phyloP scores from a whole-genome alignment of 1,140 invertebrate genomes.

The Dreissena rostriformis region DNA sequence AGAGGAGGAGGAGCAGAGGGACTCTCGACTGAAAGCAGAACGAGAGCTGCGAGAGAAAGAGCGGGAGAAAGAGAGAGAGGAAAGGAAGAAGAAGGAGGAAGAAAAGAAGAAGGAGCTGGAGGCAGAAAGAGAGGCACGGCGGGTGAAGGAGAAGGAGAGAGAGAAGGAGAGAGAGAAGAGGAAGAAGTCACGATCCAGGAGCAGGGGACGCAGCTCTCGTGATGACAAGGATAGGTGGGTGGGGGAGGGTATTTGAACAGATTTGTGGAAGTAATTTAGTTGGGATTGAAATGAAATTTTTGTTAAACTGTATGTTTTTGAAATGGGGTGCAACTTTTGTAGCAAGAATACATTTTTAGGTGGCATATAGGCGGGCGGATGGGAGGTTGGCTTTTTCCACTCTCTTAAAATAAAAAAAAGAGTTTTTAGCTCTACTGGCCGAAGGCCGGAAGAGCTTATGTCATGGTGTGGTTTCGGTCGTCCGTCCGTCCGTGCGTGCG shows the following conservation, averaged over 20 bases:
- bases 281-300: not conserved
- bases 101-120: constrained; percentile 65
- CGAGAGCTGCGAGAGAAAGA: constrained; percentile 75
- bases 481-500: too few species aligned
- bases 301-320: not conserved
- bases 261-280: not conserved
- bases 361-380: not conserved
- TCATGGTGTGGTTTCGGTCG: too few species aligned
- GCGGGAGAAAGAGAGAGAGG: constrained; percentile 81
- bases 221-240: constrained; percentile 58
- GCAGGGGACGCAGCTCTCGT: constrained; percentile 65
- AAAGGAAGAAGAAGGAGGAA: constrained; percentile 58
- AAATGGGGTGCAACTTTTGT: not conserved
- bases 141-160: constrained; percentile 59
- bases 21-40: constrained; percentile 74
- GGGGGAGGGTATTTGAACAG: not conserved
- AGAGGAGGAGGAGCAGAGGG: constrained; percentile 71
- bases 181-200: constrained; percentile 46
- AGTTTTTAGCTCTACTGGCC: too few species aligned
- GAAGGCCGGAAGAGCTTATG: too few species aligned
- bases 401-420: too few species aligned
- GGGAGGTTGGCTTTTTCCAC: too few species aligned
- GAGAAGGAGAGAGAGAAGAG: constrained; percentile 56
- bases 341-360: not conserved
- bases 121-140: constrained; percentile 53